These are phyloP conservation scores for Lasius platythorax DNA, from an alignment of 2,888 invertebrate species.

Conservation along the genomic window DNA sequence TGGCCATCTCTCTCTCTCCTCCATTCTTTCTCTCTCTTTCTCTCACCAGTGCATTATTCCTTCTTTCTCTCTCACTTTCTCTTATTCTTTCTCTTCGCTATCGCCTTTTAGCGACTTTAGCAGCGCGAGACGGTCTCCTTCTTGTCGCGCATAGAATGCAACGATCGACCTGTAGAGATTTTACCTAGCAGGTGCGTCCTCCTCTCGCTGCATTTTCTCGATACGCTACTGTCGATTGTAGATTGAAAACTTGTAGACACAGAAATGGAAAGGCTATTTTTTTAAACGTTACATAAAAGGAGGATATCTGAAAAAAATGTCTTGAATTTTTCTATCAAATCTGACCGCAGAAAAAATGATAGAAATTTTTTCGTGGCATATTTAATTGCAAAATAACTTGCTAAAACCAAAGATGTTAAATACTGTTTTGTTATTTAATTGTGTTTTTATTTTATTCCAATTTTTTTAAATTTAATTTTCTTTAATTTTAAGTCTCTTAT, in stretches of 20 bases:
- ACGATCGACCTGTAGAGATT: slow-evolving; percentile 10
- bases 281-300: neutral
- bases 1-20: slow-evolving; percentile 47
- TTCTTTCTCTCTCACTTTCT: slow-evolving; percentile 42
- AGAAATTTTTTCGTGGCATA: neutral
- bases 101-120: neutral
- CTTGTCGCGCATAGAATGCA: slow-evolving; percentile 35
- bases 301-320: neutral
- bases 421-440: neutral
- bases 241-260: neutral
- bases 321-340: neutral
- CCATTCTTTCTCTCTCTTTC: slow-evolving; percentile 34
- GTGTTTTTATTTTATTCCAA: neutral
- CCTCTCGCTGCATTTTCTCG: neutral
- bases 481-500: neutral
- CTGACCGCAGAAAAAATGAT: neutral
- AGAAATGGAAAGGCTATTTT: neutral
- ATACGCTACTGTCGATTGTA: neutral
- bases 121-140: neutral
- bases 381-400: neutral
- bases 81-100: slow-evolving; percentile 13
- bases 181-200: slow-evolving; percentile 10
- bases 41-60: neutral
- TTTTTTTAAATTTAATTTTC: neutral
- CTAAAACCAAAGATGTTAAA: neutral